phyloP scores from a whole-genome alignment of 2,113 vertebrate genomes.

The Piprites chloris region DNA sequence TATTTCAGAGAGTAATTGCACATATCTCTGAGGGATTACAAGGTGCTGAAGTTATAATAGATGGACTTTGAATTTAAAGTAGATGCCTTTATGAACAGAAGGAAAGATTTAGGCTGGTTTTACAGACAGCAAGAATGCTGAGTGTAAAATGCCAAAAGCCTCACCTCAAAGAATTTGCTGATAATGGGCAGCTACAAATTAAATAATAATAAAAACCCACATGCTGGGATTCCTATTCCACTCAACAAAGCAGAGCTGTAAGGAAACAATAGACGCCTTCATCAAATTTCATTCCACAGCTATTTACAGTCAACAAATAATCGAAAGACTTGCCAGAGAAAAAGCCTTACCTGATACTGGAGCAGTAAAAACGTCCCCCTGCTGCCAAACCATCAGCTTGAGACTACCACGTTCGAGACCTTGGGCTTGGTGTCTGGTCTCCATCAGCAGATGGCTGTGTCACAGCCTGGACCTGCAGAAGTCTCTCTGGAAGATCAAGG shows the following conservation, averaged over 20 bases:
- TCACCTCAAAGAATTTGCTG: slow-evolving; percentile 33
- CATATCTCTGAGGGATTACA: slow-evolving; percentile 52
- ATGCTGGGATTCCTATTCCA: background rate
- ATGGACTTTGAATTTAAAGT: slow-evolving; percentile 39
- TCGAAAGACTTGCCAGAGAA: background rate
- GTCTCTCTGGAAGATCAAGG: background rate
- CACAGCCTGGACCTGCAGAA: background rate
- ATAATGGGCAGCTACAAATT: slow-evolving; percentile 43
- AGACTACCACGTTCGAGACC: background rate
- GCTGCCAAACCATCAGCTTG: background rate
- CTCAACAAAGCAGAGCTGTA: background rate
- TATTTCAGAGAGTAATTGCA: slow-evolving; percentile 60
- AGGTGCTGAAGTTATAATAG: slow-evolving; percentile 57
- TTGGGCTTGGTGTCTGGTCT: background rate
- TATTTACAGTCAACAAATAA: background rate
- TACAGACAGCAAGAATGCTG: slow-evolving; percentile 28
- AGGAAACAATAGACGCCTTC: background rate
- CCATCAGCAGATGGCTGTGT: background rate
- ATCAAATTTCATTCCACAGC: background rate
- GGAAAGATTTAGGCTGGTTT: slow-evolving; percentile 44
- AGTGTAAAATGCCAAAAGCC: slow-evolving; percentile 21
- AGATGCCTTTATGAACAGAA: slow-evolving; percentile 28
- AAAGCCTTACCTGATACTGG: background rate
- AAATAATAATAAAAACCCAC: slow-evolving; percentile 10
- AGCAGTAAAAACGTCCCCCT: background rate